These are phyloP conservation scores for Planococcus citri DNA, from an alignment of 1,140 invertebrate species.

Conservation along the genomic window DNA sequence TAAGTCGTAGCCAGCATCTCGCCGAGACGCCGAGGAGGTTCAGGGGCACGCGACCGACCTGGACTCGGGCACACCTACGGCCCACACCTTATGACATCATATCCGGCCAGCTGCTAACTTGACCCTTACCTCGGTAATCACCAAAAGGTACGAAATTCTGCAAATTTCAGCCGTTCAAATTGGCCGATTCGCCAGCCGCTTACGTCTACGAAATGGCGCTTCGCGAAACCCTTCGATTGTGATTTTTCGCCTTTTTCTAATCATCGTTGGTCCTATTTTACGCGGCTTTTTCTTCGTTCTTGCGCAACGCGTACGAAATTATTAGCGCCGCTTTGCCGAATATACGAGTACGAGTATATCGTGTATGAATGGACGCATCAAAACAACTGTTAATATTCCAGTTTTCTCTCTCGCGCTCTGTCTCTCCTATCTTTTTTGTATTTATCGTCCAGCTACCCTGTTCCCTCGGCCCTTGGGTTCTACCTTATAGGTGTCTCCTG, in stretches of 20 bases:
- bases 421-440: background rate
- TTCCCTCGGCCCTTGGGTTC: too few relatives aligned
- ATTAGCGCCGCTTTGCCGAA: slow-evolving; percentile 15
- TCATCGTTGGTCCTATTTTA: background rate
- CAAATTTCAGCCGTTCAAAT: slow-evolving; percentile 1
- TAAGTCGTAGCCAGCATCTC: too few relatives aligned
- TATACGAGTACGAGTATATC: too few relatives aligned
- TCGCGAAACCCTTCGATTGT: background rate
- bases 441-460: too few relatives aligned
- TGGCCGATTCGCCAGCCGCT: background rate
- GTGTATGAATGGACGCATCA: slow-evolving; percentile 17
- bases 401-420: background rate
- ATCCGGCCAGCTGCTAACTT: slow-evolving; percentile 18
- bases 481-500: too few relatives aligned
- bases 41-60: slow-evolving; percentile 18
- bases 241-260: background rate
- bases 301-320: background rate
- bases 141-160: slow-evolving; percentile 17
- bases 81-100: slow-evolving; percentile 20
- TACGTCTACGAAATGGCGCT: background rate
- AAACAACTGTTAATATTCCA: slow-evolving; percentile 12
- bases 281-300: background rate
- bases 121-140: slow-evolving; percentile 10
- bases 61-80: slow-evolving; percentile 13
- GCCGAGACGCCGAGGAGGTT: slow-evolving; percentile 10